Conservation (phyloP, 2,113 vertebrate species). For the Ranitomeya imitator region DNA sequence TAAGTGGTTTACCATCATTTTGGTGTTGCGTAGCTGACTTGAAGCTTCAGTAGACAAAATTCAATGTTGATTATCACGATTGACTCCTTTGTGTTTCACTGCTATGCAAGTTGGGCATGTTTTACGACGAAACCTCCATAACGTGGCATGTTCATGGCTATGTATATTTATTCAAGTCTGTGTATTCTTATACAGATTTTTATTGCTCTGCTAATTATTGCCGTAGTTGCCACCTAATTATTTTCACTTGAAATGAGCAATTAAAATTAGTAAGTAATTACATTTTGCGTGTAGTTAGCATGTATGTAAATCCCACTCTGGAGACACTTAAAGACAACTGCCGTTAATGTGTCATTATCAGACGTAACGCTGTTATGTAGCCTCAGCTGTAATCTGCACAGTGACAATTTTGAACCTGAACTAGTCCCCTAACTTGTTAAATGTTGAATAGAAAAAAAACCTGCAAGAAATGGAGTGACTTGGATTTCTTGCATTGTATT, state of each 20-base stretch:
- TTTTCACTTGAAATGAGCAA: conserved; percentile 59
- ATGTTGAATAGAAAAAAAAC: too few species aligned
- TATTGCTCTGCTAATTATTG: conserved; percentile 53
- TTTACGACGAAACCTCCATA: background rate
- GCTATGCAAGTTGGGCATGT: background rate
- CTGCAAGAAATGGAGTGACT: background rate
- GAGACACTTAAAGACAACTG: conserved; percentile 58
- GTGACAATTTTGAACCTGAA: conserved; percentile 31
- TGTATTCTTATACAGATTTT: conserved; percentile 54
- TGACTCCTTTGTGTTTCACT: background rate
- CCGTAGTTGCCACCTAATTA: conserved; percentile 58
- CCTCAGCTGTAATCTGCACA: conserved; percentile 40
- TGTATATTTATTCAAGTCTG: conserved; percentile 38
- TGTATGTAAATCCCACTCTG: conserved; percentile 58
- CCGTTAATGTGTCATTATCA: conserved; percentile 55
- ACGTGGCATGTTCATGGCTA: conserved; percentile 28
- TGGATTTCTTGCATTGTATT: too few species aligned
- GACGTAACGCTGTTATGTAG: conserved; percentile 41
- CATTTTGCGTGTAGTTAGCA: conserved; percentile 58
- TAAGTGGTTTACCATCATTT: background rate
- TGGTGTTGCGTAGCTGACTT: background rate
- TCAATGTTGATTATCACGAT: background rate
- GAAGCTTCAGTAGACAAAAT: background rate
- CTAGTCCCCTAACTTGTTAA: background rate
- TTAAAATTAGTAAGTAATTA: conserved; percentile 60